Evolutionary conservation across 1,140 invertebrate species (phyloP), one percentile per base, ranked within the genome.

Genomic region (Aphelenchoides avenae): DNA sequence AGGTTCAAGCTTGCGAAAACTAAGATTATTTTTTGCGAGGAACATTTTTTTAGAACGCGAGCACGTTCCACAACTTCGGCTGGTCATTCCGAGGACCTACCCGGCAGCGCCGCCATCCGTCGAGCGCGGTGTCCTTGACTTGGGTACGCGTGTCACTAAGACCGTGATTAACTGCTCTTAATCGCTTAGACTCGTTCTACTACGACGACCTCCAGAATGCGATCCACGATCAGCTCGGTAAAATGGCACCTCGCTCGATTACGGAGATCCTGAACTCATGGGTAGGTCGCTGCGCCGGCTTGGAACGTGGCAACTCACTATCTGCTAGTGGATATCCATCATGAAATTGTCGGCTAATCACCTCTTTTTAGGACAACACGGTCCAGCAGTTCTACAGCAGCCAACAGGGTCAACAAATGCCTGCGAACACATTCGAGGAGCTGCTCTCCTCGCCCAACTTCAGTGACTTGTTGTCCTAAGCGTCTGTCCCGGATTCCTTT

Each of bases 61-160:
- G 22, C 30, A 65, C 30, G 42, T 70, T 26, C 66, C 63, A 22
- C 20, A 37, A 9, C 24, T 65, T 24, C 31, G 51, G 5, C 20
- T 67, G 15, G 26, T 66, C 29, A 37, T 67, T 24, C 68, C 68
- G 9, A 13, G 52, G 11, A 59, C 15, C 36, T 67, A 67, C 37
- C 64, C 64, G 5, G 30, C 41, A 9, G 15, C 27, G 15, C 5
- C 53, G 7, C 44, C 55, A n/a, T 15, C 36, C n/a, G 60, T 71
- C 3, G 42, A 71, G 34, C 29, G 52, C 39, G 39, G 27, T 40
- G 46, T 34, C 26, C 18, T 64, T 6, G 66, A 70, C 37, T 33
- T 65, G 6, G 62, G 62, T 65, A 42, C 22, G 52, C 37, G 18
- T 11, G 22, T 55, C 11, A 46, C 51, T 46, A 9, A 49, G 11